Conservation (phyloP, 2,797 vertebrate genomes). For the Anguilla obscura region DNA sequence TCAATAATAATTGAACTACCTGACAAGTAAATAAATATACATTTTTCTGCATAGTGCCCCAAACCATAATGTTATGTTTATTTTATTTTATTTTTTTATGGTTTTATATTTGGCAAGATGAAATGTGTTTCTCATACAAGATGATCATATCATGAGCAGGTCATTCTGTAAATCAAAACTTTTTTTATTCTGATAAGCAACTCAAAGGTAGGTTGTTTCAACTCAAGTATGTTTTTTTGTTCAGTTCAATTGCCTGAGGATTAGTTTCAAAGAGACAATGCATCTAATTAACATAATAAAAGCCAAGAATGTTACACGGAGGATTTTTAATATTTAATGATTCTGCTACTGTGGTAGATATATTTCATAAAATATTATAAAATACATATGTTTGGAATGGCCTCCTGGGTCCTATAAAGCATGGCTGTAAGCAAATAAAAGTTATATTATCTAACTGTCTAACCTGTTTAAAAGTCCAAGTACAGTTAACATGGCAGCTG, state of each 20-base stretch:
- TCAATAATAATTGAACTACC: not conserved
- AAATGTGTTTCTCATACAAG: not conserved
- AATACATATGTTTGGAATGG: not conserved
- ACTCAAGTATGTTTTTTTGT: not conserved
- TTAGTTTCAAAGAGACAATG: not conserved
- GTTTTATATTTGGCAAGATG: not conserved
- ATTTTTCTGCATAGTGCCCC: not conserved
- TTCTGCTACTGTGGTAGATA: not conserved
- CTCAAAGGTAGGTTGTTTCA: not conserved
- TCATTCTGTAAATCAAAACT: not conserved
- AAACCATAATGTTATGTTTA: not conserved
- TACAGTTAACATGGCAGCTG: too few relatives aligned
- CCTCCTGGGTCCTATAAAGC: too few relatives aligned
- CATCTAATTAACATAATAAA: not conserved
- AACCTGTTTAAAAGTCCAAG: too few relatives aligned
- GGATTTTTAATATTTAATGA: not conserved
- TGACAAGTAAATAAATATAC: not conserved
- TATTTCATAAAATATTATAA: not conserved
- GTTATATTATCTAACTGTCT: too few relatives aligned
- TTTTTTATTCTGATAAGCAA: not conserved
- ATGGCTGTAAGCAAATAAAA: too few relatives aligned
- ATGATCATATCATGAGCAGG: not conserved
- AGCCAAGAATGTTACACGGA: not conserved
- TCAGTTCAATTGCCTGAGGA: not conserved
- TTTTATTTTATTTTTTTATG: not conserved